A percentile compares a stretch with the other conserved stretches of the same genome.
These are phyloP conservation scores for Paedocypris sp. DNA, from an alignment of 2,113 vertebrate species.

Conservation along the genomic window DNA sequence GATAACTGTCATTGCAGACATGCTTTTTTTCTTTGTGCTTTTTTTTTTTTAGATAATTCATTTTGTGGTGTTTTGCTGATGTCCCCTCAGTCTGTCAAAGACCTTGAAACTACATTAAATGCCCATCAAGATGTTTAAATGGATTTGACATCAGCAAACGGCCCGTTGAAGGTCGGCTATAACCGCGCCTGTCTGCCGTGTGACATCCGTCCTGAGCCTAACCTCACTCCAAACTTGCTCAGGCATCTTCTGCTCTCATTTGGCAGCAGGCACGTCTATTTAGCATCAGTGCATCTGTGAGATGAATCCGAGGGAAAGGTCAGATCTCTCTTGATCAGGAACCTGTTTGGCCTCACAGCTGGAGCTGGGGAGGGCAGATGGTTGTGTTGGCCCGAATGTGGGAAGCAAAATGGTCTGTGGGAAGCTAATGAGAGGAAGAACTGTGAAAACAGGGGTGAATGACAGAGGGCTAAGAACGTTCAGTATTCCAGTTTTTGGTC, in stretches of 20 bases:
- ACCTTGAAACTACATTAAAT: neutral
- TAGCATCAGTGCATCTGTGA: slow-evolving; percentile 32
- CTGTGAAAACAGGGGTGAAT: neutral
- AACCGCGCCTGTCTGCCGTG: neutral
- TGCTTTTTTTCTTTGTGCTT: no score
- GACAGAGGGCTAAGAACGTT: slow-evolving; percentile 1
- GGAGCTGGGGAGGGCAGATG: slow-evolving; percentile 11
- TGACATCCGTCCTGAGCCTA: neutral
- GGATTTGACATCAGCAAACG: slow-evolving; percentile 7
- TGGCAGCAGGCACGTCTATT: slow-evolving; percentile 12
- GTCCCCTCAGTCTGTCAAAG: neutral
- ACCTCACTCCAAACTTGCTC: neutral
- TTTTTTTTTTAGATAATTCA: no score
- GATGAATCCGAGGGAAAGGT: slow-evolving; percentile 33
- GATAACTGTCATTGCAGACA: no score
- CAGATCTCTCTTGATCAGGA: slow-evolving; percentile 24
- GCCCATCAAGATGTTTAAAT: slow-evolving; percentile 2
- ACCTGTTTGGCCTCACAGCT: slow-evolving; percentile 34
- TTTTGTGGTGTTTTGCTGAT: no score
- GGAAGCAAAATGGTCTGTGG: slow-evolving; percentile 3
- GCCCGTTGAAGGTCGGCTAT: slow-evolving; percentile 1
- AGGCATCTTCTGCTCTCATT: neutral
- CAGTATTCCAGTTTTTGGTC: slow-evolving; percentile 6
- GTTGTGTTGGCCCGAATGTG: neutral
- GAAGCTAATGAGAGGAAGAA: slow-evolving; percentile 36